A percentile compares a stretch with the other conserved stretches of the same genome.
phyloP scores from a whole-genome alignment of 2,888 invertebrate species.

The Dendrolimus pini region DNA sequence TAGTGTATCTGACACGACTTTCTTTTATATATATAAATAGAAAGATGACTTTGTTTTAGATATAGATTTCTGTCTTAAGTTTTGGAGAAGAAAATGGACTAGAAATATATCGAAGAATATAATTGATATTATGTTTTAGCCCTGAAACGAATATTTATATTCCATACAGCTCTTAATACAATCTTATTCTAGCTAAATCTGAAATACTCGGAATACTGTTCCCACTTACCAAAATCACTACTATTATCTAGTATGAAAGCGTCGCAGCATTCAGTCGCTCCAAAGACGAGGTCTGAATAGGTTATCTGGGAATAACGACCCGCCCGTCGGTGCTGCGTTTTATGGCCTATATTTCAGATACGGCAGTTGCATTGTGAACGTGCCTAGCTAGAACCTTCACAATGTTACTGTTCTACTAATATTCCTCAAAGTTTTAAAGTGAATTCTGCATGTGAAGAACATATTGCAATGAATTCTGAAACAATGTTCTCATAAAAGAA shows the following conservation, averaged over 20 bases:
- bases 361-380: conserved; percentile 5
- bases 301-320: conserved; percentile 24
- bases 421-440: conserved; percentile 4
- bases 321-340: conserved; percentile 17
- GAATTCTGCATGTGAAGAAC: too few species aligned
- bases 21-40: too few species aligned
- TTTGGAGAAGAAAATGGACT: too few species aligned
- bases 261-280: conserved; percentile 6
- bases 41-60: too few species aligned
- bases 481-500: too few species aligned
- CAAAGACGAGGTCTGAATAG: conserved; percentile 13
- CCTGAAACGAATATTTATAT: too few species aligned
- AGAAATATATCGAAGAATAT: too few species aligned
- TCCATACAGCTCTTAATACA: too few species aligned
- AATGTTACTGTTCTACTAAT: conserved; percentile 9
- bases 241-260: background rate
- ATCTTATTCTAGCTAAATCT: background rate
- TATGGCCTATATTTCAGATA: conserved; percentile 18
- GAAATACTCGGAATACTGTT: background rate
- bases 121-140: too few species aligned
- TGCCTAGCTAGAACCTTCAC: conserved; percentile 2
- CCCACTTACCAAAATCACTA: background rate
- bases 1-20: too few species aligned
- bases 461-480: too few species aligned
- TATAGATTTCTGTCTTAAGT: too few species aligned